These are phyloP conservation scores for Perccottus glenii DNA, from an alignment of 2,113 vertebrate genomes.

Conservation along the genomic window DNA sequence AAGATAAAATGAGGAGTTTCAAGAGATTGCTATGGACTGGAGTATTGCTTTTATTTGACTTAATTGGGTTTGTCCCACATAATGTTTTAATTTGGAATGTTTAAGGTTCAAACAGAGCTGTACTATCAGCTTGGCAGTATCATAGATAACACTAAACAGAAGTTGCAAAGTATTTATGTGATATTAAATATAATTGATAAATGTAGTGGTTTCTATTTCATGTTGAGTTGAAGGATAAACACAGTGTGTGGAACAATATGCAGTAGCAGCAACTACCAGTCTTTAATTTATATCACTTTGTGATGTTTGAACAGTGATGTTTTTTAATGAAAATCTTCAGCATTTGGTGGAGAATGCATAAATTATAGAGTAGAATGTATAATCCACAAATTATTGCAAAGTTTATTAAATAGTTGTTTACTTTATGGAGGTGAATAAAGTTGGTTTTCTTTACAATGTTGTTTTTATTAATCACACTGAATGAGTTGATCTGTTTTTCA, in stretches of 20 bases:
- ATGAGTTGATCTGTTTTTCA: too few species aligned
- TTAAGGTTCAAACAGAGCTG: too few species aligned
- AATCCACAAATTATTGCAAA: slow-evolving; percentile 37
- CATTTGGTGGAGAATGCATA: slow-evolving; percentile 23
- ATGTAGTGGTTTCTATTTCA: too few species aligned
- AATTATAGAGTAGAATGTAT: slow-evolving; percentile 33
- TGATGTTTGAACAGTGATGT: slow-evolving; percentile 50
- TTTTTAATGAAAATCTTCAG: slow-evolving; percentile 51
- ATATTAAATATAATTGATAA: too few species aligned
- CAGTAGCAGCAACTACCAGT: slow-evolving; percentile 11
- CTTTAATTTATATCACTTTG: slow-evolving; percentile 42
- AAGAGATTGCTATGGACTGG: too few species aligned
- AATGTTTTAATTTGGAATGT: too few species aligned
- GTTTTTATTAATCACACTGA: slow-evolving; percentile 3
- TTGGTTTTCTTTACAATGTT: slow-evolving; percentile 51
- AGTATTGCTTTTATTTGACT: neutral
- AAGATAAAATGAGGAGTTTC: neutral
- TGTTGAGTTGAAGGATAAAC: too few species aligned
- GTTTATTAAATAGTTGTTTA: slow-evolving; percentile 56
- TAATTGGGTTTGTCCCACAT: neutral
- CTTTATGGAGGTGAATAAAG: slow-evolving; percentile 73
- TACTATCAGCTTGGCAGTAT: too few species aligned
- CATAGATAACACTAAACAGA: too few species aligned
- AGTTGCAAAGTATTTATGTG: too few species aligned
- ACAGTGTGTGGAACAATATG: neutral